Evolutionary conservation across 2,888 invertebrate genomes (phyloP).

Genomic region (Candidula unifasciata): DNA sequence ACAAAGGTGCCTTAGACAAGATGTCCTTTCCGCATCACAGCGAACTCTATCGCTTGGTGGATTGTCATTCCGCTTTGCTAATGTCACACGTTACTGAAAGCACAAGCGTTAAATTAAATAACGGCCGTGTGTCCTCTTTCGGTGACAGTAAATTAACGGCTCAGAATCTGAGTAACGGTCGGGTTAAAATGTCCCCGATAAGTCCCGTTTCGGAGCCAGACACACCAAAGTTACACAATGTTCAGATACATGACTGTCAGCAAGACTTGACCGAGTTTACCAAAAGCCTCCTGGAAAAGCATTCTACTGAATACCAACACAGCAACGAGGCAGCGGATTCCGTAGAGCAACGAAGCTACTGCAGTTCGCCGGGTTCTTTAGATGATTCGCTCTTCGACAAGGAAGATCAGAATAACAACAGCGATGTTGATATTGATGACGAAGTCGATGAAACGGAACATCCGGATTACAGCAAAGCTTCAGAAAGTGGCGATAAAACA

Average conservation of each 20-base stretch:
- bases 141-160: not conserved
- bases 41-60: slow-evolving; percentile 13
- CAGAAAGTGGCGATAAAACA: not conserved
- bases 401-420: slow-evolving; percentile 49
- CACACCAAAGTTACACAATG: not conserved
- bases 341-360: not conserved
- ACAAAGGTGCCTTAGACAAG: slow-evolving; percentile 5
- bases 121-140: too few species aligned
- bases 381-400: slow-evolving; percentile 40
- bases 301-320: not conserved
- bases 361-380: slow-evolving; percentile 35
- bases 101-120: not conserved
- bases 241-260: slow-evolving; percentile 1
- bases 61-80: not conserved
- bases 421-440: slow-evolving; percentile 42
- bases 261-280: not conserved
- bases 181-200: not conserved
- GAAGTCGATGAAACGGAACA: slow-evolving; percentile 38
- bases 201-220: not conserved
- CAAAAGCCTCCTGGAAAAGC: not conserved
- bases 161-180: not conserved
- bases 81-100: not conserved
- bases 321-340: not conserved
- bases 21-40: not conserved
- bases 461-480: slow-evolving; percentile 37